Evolutionary conservation across 2,888 invertebrate species (phyloP), one percentile per base, ranked within the genome.

Genomic region (Nemoura dubitans): DNA sequence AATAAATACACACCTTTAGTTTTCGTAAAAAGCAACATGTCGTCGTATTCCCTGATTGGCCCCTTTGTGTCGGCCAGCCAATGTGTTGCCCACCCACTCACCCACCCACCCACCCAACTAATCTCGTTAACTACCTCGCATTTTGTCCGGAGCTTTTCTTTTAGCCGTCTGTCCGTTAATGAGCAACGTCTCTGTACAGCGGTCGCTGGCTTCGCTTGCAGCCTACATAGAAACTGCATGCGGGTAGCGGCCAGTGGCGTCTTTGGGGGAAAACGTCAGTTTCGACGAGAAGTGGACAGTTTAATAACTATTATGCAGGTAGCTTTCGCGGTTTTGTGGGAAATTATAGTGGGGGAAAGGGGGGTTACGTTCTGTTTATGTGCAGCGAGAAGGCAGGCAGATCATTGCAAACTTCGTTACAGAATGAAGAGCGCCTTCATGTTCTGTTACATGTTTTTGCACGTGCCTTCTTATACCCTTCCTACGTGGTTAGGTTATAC

Each of bases 91-190:
- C 26, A 5, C 78, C 28, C 27, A 78, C 25, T 26, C n/a, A 7
- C 27, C 78, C 78, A 78, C 25, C 78, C 78, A 26, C 28, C 26
- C 25, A 78, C 27, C 78, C 78, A 78, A 78, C 78, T 27, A 59
- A 59, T 59, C 59, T 59, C 59, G 81, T n/a, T 28, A 81, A 28
- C 81, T 29, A 30, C 28, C 81, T 28, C n/a, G 29, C 29, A 81
- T 81, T 81, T 81, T 81, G 81, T 81, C 81, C 29, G 30, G 30
- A 81, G 30, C 81, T 30, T 81, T 81, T 30, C 28, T 81, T 81
- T 81, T 6, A 3, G 28, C 29, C 81, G 81, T 81, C 29, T 81
- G 81, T 28, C 21, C 81, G 30, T 81, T 81, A 81, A 28, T 30
- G 28, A 81, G 28, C 81, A 27, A 16, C 29, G 81, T 78, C 59